Base-by-base conservation (phyloP, 2,797 vertebrate species). In the Moxostoma hubbsi region DNA sequence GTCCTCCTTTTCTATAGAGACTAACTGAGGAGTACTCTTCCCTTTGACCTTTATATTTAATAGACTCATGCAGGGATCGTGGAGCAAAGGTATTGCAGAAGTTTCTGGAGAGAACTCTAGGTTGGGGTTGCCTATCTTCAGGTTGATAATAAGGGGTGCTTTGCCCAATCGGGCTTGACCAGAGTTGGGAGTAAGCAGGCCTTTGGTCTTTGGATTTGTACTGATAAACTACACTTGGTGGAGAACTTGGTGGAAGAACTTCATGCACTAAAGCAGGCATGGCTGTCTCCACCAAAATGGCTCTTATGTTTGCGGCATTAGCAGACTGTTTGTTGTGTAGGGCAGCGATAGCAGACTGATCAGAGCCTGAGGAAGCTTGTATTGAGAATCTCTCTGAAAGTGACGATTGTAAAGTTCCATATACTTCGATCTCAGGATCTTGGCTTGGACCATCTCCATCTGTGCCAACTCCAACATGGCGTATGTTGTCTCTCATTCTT, bases 231-330 rank as follows among this genome's bases (percentile, higher is more conserved):
- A 90, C 57, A 9, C 93, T 36, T 36, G 3, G 89, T 43, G 90
- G 85, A 0, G 88, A 75, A 59, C 51, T 69, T 65, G 62, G 89
- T 1, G 94, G 93, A 77, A 96, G 85, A 8, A 92, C 89, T 55
- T 97, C 95, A 5, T 96, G 95, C 57, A 95, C 69, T 0, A 96
- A 95, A n/a, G 95, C 91, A 0, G 95, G 96, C 89, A 96, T 89
- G 58, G 93, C 86, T 13, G 96, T 92, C 76, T 96, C 93, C 0
- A 94, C 91, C 66, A 96, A 87, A 75, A 98, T 94, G 0, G 92
- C 89, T 2, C 91, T 90, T 75, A 93, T 94, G 65, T 92, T 93
- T 73, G 94, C 93, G 46, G 92, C 92, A 84, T 92, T 93, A 82
- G 94, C 82, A 4, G 91, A 45, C n/a, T 98, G 96, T 0, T 92